Conservation (phyloP, 2,113 vertebrate genomes). For the Rhombomys opimus region DNA sequence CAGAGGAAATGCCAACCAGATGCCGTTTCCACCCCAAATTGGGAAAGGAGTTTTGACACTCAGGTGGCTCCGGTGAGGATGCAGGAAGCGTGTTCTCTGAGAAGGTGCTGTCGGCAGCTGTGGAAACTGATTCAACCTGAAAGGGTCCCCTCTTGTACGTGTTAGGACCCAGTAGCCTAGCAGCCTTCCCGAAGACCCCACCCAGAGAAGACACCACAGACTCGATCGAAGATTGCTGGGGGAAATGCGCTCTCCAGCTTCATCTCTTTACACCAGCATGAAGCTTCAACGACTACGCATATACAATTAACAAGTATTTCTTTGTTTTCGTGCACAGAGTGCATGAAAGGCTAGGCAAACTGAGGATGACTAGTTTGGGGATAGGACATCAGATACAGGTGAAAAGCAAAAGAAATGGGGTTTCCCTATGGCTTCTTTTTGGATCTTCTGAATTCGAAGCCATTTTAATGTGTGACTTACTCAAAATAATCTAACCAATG, state of each 20-base stretch:
- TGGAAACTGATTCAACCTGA: neutral
- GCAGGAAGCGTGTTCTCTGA: neutral
- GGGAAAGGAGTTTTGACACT: neutral
- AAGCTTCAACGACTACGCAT: neutral
- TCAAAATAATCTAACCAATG: conserved; percentile 47
- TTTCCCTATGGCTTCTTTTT: neutral
- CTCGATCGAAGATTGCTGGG: neutral
- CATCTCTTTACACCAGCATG: neutral
- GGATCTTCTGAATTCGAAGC: conserved; percentile 26
- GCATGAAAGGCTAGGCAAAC: neutral
- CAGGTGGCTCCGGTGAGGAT: neutral
- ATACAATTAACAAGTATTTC: neutral
- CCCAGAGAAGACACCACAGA: conserved; percentile 36
- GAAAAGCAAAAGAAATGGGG: neutral
- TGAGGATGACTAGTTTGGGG: neutral
- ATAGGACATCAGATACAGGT: neutral
- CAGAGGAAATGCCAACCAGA: neutral
- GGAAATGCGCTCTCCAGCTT: neutral
- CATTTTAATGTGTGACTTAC: neutral
- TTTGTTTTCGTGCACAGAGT: neutral
- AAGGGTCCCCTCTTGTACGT: neutral
- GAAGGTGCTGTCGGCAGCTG: neutral
- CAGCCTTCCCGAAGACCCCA: neutral
- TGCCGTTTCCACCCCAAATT: neutral
- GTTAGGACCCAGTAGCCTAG: neutral